These are phyloP conservation scores for Drosophila sturtevanti DNA, from an alignment of 1,140 invertebrate species.

Conservation along the genomic window DNA sequence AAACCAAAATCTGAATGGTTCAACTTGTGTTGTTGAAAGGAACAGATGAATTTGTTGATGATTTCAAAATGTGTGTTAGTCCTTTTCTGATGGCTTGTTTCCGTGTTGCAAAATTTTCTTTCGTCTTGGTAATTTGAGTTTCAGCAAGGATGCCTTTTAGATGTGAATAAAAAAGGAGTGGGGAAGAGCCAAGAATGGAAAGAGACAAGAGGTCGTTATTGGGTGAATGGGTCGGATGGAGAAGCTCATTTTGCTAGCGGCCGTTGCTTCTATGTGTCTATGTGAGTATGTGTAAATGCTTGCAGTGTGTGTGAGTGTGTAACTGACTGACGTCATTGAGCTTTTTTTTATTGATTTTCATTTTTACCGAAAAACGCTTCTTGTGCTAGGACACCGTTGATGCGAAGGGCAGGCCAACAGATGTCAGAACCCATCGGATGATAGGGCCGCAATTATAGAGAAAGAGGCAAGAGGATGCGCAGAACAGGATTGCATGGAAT, in stretches of 20 bases:
- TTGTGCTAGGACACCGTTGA: conserved; percentile 51
- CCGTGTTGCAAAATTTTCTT: conserved; percentile 44
- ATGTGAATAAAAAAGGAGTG: conserved; percentile 16
- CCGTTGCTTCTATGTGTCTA: conserved; percentile 26
- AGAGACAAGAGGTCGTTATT: conserved; percentile 31
- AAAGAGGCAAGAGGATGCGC: neutral
- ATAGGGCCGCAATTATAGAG: conserved; percentile 29
- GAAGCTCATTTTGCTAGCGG: conserved; percentile 22
- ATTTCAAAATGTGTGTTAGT: conserved; percentile 31
- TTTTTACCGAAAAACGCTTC: conserved; percentile 55
- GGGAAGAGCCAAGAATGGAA: neutral
- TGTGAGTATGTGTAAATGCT: conserved; percentile 9
- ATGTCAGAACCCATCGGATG: conserved; percentile 32
- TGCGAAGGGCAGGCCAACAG: conserved; percentile 42
- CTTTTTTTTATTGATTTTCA: conserved; percentile 81
- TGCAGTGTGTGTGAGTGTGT: conserved; percentile 28
- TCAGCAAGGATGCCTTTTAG: conserved; percentile 25
- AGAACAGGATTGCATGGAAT: conserved; percentile 4
- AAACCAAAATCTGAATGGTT: neutral
- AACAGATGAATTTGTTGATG: conserved; percentile 27
- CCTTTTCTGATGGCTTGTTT: conserved; percentile 57
- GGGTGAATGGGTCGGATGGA: conserved; percentile 36
- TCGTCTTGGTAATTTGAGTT: conserved; percentile 45
- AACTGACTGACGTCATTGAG: conserved; percentile 79
- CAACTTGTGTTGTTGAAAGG: neutral